These are phyloP conservation scores for Trachelus tabidus DNA, from an alignment of 2,888 invertebrate genomes.

Conservation along the genomic window DNA sequence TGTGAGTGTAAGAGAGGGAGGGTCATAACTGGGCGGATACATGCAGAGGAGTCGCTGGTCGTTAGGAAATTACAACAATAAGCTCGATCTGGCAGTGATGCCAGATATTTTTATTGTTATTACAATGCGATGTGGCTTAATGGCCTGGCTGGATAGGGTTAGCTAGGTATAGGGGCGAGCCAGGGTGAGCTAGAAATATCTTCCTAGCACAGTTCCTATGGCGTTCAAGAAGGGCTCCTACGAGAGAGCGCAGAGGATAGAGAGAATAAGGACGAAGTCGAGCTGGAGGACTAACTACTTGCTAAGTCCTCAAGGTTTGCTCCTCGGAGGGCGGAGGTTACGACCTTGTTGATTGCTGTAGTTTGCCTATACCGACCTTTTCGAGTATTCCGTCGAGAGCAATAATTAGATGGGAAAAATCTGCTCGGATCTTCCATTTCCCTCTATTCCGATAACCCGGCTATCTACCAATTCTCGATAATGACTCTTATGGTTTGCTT, in stretches of 20 bases:
- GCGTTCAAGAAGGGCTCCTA: slow-evolving; percentile 22
- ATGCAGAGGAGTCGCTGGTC: slow-evolving; percentile 15
- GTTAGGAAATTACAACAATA: slow-evolving; percentile 41
- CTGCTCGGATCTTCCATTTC: slow-evolving; percentile 10
- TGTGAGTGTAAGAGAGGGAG: slow-evolving; percentile 1
- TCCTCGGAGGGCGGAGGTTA: slow-evolving; percentile 43
- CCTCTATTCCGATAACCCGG: no score
- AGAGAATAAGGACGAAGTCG: slow-evolving; percentile 32
- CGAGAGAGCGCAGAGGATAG: slow-evolving; percentile 14
- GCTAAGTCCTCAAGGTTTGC: slow-evolving; percentile 55
- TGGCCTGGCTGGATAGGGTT: slow-evolving; percentile 19
- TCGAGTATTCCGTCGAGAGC: slow-evolving; percentile 39
- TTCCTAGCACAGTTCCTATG: slow-evolving; percentile 25
- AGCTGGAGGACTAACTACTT: slow-evolving; percentile 54
- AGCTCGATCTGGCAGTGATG: slow-evolving; percentile 30
- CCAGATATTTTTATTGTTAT: slow-evolving; percentile 39
- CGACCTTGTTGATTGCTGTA: slow-evolving; percentile 57
- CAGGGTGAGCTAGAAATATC: slow-evolving; percentile 10
- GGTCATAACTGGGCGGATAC: neutral
- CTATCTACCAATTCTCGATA: no score
- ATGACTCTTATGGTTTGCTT: no score
- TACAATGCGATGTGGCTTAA: slow-evolving; percentile 30
- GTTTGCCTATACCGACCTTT: slow-evolving; percentile 38
- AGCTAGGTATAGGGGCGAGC: neutral
- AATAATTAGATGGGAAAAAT: slow-evolving; percentile 44